phyloP scores from a whole-genome alignment of 2,888 invertebrate genomes.

The Trachelus iudaicus region DNA sequence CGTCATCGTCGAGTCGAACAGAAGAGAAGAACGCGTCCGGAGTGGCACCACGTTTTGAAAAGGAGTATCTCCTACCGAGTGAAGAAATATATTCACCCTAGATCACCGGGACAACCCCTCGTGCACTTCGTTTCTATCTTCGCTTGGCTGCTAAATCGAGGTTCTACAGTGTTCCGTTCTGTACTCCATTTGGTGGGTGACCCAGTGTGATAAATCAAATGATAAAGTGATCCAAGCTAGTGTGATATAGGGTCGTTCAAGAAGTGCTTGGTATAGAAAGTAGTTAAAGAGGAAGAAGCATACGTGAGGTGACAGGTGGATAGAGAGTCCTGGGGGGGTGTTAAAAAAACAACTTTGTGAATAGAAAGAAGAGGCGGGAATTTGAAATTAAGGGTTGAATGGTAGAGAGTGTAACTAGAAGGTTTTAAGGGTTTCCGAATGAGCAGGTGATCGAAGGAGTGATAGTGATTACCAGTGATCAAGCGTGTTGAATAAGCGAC shows the following conservation, averaged over 20 bases:
- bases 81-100: constrained; percentile 29
- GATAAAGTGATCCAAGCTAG: constrained; percentile 16
- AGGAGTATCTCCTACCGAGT: constrained; percentile 51
- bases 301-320: neutral
- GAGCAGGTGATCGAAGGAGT: neutral
- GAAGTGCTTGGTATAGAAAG: neutral
- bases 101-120: neutral
- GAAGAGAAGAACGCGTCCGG: constrained; percentile 58
- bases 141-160: constrained; percentile 40
- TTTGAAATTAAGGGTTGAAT: neutral
- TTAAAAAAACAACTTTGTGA: neutral
- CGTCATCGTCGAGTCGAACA: constrained; percentile 62
- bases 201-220: constrained; percentile 54
- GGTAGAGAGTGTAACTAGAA: neutral
- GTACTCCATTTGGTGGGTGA: constrained; percentile 41
- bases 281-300: neutral
- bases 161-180: constrained; percentile 57
- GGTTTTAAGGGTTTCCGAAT: neutral
- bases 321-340: neutral
- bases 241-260: neutral
- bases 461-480: neutral
- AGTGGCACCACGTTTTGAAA: constrained; percentile 54
- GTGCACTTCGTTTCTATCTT: constrained; percentile 3
- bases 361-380: neutral
- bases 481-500: neutral